Evolutionary conservation across 2,888 invertebrate genomes (phyloP).

Genomic region (Lithophane socia): DNA sequence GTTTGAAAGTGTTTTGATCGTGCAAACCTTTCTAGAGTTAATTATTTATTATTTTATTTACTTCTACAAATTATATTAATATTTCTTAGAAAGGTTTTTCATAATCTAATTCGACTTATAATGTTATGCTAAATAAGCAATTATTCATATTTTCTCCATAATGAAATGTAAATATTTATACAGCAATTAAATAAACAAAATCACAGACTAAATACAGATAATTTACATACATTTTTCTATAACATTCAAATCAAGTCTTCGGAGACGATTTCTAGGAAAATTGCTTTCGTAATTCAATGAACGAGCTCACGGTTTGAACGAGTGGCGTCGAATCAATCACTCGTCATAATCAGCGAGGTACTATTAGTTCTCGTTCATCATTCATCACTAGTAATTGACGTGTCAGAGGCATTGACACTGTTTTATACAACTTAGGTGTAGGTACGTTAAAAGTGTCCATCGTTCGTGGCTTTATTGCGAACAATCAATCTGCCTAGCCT

Average conservation of each 20-base stretch:
- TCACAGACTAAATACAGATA: background rate
- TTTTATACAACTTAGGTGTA: conserved; percentile 24
- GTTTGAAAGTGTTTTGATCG: background rate
- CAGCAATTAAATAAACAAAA: background rate
- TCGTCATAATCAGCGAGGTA: conserved; percentile 62
- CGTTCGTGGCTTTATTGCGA: no score
- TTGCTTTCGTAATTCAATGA: conserved; percentile 42
- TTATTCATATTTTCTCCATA: background rate
- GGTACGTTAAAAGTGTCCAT: no score
- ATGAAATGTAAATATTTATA: background rate
- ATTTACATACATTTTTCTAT: background rate
- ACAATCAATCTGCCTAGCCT: no score
- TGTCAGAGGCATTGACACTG: conserved; percentile 45
- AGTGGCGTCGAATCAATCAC: conserved; percentile 55
- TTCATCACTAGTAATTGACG: conserved; percentile 64
- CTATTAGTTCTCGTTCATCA: conserved; percentile 55
- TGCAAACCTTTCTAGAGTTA: background rate
- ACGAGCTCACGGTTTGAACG: conserved; percentile 26
- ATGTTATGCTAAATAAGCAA: background rate
- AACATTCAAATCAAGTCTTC: background rate
- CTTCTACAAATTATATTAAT: background rate
- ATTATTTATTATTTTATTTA: background rate
- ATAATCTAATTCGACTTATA: background rate
- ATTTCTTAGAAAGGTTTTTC: background rate
- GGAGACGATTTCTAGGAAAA: conserved; percentile 32